phyloP scores from a whole-genome alignment of 1,140 invertebrate genomes.

The Ephestia elutella region DNA sequence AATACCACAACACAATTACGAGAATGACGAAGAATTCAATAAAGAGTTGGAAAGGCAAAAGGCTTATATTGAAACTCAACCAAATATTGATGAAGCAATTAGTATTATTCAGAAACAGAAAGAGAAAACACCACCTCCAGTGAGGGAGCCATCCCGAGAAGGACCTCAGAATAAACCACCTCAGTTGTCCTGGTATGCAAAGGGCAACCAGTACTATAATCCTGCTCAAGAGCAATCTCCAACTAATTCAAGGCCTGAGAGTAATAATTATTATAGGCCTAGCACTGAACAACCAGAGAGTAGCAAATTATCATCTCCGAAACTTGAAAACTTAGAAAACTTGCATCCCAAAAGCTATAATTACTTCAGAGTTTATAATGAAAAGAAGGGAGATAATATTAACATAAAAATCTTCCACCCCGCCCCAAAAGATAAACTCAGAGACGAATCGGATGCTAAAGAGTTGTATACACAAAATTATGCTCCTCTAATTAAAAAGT shows the following conservation, averaged over 20 bases:
- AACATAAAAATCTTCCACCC: constrained; percentile 9
- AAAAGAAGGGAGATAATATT: constrained; percentile 6
- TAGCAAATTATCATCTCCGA: not conserved
- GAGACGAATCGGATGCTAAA: constrained; percentile 3
- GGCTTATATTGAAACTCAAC: not conserved
- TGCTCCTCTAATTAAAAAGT: constrained; percentile 14
- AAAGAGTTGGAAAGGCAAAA: constrained; percentile 21
- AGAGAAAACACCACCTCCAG: constrained; percentile 5
- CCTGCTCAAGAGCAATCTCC: not conserved
- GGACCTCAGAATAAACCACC: not conserved
- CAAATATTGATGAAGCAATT: not conserved
- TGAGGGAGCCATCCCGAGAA: constrained; percentile 4
- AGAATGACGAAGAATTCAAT: constrained; percentile 20
- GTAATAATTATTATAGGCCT: not conserved
- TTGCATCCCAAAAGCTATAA: not conserved
- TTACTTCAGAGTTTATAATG: constrained; percentile 6
- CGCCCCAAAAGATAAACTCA: constrained; percentile 3
- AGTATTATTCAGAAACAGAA: constrained; percentile 3
- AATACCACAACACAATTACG: constrained; percentile 6
- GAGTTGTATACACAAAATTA: constrained; percentile 5
- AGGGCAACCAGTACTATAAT: not conserved
- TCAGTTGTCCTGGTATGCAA: not conserved
- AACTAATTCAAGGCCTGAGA: not conserved
- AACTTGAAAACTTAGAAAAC: not conserved
- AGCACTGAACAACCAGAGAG: not conserved